A percentile compares a stretch with the other conserved stretches of the same genome.
These are phyloP conservation scores for Arbacia lixula DNA, from an alignment of 53 echinoderm and acorn worm species.

Conservation along the genomic window DNA sequence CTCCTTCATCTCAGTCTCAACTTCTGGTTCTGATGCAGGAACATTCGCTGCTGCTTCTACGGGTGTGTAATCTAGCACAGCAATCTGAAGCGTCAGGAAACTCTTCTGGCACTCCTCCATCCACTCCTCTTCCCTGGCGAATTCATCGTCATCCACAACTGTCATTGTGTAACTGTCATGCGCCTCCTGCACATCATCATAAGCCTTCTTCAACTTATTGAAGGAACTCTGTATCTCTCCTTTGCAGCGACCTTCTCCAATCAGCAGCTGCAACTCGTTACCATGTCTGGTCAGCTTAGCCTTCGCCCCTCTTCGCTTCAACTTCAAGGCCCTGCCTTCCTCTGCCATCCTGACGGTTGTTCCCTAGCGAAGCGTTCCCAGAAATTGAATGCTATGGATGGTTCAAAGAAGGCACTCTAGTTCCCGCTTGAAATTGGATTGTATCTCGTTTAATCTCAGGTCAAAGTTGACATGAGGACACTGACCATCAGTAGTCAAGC, in stretches of 20 bases:
- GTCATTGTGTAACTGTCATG: conserved; percentile 4
- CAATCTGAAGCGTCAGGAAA: conserved; percentile 34
- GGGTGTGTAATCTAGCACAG: conserved; percentile 6
- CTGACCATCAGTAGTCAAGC: too few relatives aligned
- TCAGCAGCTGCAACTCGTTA: not conserved
- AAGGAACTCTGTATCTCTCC: not conserved
- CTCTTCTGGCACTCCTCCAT: conserved; percentile 40
- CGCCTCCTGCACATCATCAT: not conserved
- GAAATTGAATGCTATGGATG: conserved; percentile 28
- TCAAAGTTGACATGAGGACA: too few relatives aligned
- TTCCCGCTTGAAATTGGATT: too few relatives aligned
- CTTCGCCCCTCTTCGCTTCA: conserved; percentile 41
- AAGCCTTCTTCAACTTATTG: not conserved
- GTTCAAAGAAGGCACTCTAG: too few relatives aligned
- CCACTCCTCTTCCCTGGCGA: conserved; percentile 56
- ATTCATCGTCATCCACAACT: conserved; percentile 61
- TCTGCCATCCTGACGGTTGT: not conserved
- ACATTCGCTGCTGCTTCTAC: too few relatives aligned
- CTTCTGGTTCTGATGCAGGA: too few relatives aligned
- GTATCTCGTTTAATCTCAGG: too few relatives aligned
- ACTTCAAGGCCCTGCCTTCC: conserved; percentile 8
- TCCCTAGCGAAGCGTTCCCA: not conserved
- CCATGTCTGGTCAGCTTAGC: conserved; percentile 13
- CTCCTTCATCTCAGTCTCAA: too few relatives aligned
- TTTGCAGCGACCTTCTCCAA: not conserved